A percentile compares a stretch with the other conserved stretches of the same genome.
phyloP scores from a whole-genome alignment of 2,113 vertebrate species.

The Scartelaos histophorus region DNA sequence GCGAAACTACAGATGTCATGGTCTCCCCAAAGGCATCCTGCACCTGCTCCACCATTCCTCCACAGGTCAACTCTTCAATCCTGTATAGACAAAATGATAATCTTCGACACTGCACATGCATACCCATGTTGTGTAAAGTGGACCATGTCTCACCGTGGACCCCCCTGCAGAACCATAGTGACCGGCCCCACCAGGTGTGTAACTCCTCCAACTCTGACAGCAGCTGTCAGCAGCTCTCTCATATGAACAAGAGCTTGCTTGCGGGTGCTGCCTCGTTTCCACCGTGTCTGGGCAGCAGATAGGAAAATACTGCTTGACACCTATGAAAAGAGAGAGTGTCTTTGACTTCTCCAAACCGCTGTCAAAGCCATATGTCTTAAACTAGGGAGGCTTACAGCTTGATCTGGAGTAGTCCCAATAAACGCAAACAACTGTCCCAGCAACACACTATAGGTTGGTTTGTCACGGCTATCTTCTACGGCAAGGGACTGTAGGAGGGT shows the following conservation, averaged over 20 bases:
- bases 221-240: conserved; percentile 93
- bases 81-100: conserved; percentile 63
- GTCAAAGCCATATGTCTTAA: neutral
- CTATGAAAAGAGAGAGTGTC: conserved; percentile 61
- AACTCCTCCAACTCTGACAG: conserved; percentile 92
- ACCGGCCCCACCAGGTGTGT: conserved; percentile 95
- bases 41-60: conserved; percentile 97
- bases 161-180: conserved; percentile 96
- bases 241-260: conserved; percentile 96
- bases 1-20: conserved; percentile 96
- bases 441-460: conserved; percentile 93
- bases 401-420: conserved; percentile 95
- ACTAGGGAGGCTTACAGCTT: conserved; percentile 80
- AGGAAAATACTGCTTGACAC: conserved; percentile 97
- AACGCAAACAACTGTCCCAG: conserved; percentile 96
- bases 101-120: neutral
- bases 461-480: conserved; percentile 90
- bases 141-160: conserved; percentile 82
- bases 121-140: neutral
- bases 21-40: conserved; percentile 98
- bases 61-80: conserved; percentile 95
- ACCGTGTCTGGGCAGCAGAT: conserved; percentile 93
- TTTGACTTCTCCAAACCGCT: neutral
- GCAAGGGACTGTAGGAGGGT: conserved; percentile 92
- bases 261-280: conserved; percentile 91